phyloP scores from a whole-genome alignment of 2,113 vertebrate species.

The Pseudorhombus dupliciocellatus region DNA sequence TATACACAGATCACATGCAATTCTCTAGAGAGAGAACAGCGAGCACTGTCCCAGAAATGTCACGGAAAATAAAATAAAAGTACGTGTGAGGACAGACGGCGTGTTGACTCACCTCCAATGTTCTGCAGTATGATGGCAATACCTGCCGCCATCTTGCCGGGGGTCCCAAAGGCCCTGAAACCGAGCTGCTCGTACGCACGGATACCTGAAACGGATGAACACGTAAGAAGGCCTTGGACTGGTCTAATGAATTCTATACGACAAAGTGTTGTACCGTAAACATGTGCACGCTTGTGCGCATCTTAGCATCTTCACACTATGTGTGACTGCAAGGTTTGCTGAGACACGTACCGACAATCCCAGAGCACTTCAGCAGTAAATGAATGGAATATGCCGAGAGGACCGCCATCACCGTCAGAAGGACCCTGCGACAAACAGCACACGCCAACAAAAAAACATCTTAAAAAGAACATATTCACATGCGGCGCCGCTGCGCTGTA shows the following conservation, averaged over 20 bases:
- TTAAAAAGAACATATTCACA: not conserved
- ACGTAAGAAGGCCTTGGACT: not conserved
- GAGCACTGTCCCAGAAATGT: constrained; percentile 11
- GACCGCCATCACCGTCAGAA: constrained; percentile 89
- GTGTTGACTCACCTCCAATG: constrained; percentile 86
- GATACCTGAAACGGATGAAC: constrained; percentile 70
- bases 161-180: constrained; percentile 90
- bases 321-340: not conserved
- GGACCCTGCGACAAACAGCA: constrained; percentile 83
- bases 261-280: not conserved
- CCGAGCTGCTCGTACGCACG: constrained; percentile 96
- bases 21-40: no score
- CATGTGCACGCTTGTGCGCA: not conserved
- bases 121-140: constrained; percentile 93
- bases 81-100: not conserved
- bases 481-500: not conserved
- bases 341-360: constrained; percentile 89
- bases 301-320: not conserved
- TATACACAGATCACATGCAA: no score
- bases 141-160: constrained; percentile 91
- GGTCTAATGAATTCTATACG: no score
- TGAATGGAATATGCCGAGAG: constrained; percentile 98
- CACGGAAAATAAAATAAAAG: not conserved
- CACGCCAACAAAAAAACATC: not conserved
- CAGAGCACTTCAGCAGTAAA: constrained; percentile 93